Conservation (phyloP, 2,797 vertebrate species). For the Bovichtus diacanthus region DNA sequence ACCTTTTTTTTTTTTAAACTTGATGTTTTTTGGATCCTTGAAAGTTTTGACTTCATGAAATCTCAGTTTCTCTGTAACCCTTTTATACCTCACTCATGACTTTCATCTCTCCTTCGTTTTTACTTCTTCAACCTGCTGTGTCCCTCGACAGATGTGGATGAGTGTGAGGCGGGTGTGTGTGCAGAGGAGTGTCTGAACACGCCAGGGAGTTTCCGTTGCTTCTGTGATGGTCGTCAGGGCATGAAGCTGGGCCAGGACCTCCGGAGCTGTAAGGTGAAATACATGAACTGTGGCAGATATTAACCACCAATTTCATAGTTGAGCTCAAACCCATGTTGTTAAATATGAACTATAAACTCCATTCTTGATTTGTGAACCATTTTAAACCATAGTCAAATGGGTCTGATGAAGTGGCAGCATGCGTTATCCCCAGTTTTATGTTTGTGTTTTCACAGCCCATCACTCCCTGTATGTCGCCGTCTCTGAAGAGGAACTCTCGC, state of each 20-base stretch:
- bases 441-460: constrained; percentile 83
- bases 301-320: constrained; percentile 7
- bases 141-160: constrained; percentile 89
- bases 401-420: background rate
- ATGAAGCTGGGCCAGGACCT: constrained; percentile 90
- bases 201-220: constrained; percentile 93
- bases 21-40: constrained; percentile 31
- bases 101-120: constrained; percentile 13
- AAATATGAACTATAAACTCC: background rate
- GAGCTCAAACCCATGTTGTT: background rate
- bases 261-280: constrained; percentile 93
- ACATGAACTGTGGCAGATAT: constrained; percentile 32
- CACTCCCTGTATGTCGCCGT: constrained; percentile 87
- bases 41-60: constrained; percentile 26
- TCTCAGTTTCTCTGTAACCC: constrained; percentile 27
- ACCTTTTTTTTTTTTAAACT: background rate
- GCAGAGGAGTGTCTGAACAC: constrained; percentile 93
- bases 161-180: constrained; percentile 90
- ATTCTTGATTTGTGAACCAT: background rate
- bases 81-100: background rate
- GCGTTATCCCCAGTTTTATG: background rate
- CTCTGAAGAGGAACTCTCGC: constrained; percentile 89
- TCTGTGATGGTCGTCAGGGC: constrained; percentile 93
- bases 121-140: constrained; percentile 14
- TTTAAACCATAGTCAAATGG: background rate